Percentiles rank a stretch among this genome's conserved stretches.
These are phyloP conservation scores for Drosophila anceps DNA, from an alignment of 2,888 invertebrate genomes.

Conservation along the genomic window DNA sequence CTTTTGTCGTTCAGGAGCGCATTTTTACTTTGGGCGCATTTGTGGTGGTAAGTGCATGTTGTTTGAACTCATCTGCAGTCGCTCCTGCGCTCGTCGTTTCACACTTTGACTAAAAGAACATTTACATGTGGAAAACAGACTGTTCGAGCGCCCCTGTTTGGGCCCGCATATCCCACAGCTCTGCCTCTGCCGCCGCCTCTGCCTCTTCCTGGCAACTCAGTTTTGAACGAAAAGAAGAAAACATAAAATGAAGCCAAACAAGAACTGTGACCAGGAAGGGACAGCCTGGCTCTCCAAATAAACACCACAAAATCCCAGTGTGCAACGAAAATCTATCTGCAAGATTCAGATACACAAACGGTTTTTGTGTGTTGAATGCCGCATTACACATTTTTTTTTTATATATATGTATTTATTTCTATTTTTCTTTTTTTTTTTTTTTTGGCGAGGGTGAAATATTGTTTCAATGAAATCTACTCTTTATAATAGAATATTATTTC, in stretches of 20 bases:
- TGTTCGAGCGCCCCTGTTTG: slow-evolving; percentile 36
- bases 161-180: slow-evolving; percentile 35
- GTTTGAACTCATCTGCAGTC: background rate
- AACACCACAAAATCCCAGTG: slow-evolving; percentile 64
- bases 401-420: background rate
- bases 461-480: slow-evolving; percentile 45
- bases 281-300: slow-evolving; percentile 39
- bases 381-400: slow-evolving; percentile 28
- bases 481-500: slow-evolving; percentile 50
- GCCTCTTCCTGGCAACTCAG: background rate
- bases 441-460: slow-evolving; percentile 67
- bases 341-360: slow-evolving; percentile 43
- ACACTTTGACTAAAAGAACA: slow-evolving; percentile 57
- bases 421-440: slow-evolving; percentile 19
- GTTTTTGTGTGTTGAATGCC: slow-evolving; percentile 58
- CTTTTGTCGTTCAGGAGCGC: slow-evolving; percentile 44
- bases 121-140: slow-evolving; percentile 12
- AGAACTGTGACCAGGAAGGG: slow-evolving; percentile 53
- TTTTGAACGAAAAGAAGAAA: slow-evolving; percentile 35
- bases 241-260: slow-evolving; percentile 58
- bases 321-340: slow-evolving; percentile 56
- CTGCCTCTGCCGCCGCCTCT: slow-evolving; percentile 13
- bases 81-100: slow-evolving; percentile 41
- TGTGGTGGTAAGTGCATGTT: background rate
- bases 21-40: slow-evolving; percentile 12